phyloP scores from a whole-genome alignment of 2,797 vertebrate genomes.

The Myioborus miniatus region DNA sequence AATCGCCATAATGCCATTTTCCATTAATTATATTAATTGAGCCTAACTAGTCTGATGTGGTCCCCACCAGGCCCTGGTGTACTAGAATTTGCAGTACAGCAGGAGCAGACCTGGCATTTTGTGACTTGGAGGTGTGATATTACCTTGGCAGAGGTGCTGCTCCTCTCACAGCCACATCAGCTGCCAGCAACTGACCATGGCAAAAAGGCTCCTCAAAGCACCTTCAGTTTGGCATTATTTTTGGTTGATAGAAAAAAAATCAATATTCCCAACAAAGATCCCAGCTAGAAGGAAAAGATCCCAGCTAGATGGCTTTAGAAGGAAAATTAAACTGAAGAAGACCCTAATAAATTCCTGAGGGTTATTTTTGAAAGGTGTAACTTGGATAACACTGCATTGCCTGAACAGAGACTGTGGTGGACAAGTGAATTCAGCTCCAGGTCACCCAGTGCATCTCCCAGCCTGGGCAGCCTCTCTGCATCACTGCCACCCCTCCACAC shows the following conservation, averaged over 20 bases:
- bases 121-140: background rate
- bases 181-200: accelerated
- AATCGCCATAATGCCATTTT: background rate
- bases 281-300: too few species aligned
- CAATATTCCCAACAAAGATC: accelerated
- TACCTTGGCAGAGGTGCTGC: accelerated
- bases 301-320: background rate
- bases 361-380: background rate
- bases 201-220: background rate
- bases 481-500: background rate
- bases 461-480: background rate
- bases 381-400: accelerated
- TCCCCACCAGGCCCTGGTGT: too few species aligned
- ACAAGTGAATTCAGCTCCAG: background rate
- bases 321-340: background rate
- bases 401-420: background rate
- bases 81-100: background rate
- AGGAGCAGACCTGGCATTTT: background rate
- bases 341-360: background rate
- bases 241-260: background rate
- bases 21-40: background rate
- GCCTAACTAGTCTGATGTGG: background rate
- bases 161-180: background rate
- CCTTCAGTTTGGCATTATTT: background rate
- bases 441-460: background rate